These are phyloP conservation scores for Sthenelais limicola DNA, from an alignment of 2,888 invertebrate genomes.

Conservation along the genomic window DNA sequence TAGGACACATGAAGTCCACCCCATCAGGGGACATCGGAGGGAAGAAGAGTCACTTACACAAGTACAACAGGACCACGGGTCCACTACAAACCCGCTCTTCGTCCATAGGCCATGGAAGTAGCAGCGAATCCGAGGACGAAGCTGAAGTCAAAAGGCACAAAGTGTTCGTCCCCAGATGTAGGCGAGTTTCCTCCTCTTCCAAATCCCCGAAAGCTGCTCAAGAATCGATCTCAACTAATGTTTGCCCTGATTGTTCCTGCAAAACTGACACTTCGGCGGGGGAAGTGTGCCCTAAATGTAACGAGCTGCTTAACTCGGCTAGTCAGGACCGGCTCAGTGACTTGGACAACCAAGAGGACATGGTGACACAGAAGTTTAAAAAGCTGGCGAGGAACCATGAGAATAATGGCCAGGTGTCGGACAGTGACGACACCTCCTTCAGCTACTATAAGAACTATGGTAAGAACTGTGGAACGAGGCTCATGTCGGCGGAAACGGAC, in stretches of 20 bases:
- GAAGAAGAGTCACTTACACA: slow-evolving; percentile 15
- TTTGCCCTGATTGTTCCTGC: background rate
- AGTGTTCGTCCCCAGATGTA: slow-evolving; percentile 33
- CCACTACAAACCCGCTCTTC: slow-evolving; percentile 21
- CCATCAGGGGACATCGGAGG: background rate
- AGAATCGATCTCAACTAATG: background rate
- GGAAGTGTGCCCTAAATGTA: background rate
- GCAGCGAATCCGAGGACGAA: slow-evolving; percentile 41
- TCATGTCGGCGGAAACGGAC: slow-evolving; percentile 29
- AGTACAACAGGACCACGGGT: slow-evolving; percentile 11
- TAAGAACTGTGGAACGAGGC: background rate
- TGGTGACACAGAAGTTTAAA: slow-evolving; percentile 31
- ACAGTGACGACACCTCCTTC: slow-evolving; percentile 20
- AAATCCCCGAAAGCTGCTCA: slow-evolving; percentile 3
- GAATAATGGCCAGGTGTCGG: slow-evolving; percentile 3
- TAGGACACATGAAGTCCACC: slow-evolving; percentile 18
- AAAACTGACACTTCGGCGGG: background rate
- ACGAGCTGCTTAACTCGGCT: background rate
- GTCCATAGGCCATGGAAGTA: slow-evolving; percentile 25
- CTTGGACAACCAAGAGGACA: slow-evolving; percentile 23
- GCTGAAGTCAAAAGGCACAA: slow-evolving; percentile 29
- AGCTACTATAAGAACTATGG: background rate
- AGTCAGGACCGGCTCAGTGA: slow-evolving; percentile 1
- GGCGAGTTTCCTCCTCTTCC: slow-evolving; percentile 26
- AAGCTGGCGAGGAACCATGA: slow-evolving; percentile 23